These are phyloP conservation scores for Pocota personata DNA, from an alignment of 2,888 invertebrate species.

Conservation along the genomic window DNA sequence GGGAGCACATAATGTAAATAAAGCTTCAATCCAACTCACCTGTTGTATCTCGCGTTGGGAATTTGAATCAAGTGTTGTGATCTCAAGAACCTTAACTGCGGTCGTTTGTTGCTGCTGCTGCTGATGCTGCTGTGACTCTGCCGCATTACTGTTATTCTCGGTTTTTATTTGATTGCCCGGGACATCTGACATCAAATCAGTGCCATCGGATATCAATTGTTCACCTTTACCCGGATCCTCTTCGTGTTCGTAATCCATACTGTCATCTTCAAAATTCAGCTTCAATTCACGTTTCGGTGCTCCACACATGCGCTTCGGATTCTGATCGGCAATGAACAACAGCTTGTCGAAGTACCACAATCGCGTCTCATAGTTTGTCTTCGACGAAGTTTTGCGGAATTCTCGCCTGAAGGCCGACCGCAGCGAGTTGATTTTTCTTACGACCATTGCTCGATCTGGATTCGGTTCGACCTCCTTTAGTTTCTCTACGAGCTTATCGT, in stretches of 20 bases:
- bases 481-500: conserved; percentile 81
- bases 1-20: neutral
- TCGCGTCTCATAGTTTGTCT: conserved; percentile 80
- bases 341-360: conserved; percentile 81
- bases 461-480: conserved; percentile 81
- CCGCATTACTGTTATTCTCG: conserved; percentile 21
- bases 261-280: conserved; percentile 80
- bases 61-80: conserved; percentile 81
- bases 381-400: conserved; percentile 79
- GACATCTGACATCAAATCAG: conserved; percentile 33
- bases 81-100: conserved; percentile 81
- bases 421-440: conserved; percentile 81
- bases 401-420: conserved; percentile 81
- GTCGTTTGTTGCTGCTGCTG: conserved; percentile 78
- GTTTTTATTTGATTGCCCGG: conserved; percentile 40
- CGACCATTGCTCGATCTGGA: conserved; percentile 82
- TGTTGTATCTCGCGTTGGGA: conserved; percentile 76
- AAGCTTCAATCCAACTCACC: conserved; percentile 15
- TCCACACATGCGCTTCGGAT: conserved; percentile 78
- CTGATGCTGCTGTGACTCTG: conserved; percentile 48
- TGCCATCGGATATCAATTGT: conserved; percentile 18
- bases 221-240: conserved; percentile 72
- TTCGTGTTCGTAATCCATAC: conserved; percentile 80
- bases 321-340: conserved; percentile 81
- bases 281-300: conserved; percentile 78